These are phyloP conservation scores for Escarpia spicata DNA, from an alignment of 2,888 invertebrate genomes.

Conservation along the genomic window DNA sequence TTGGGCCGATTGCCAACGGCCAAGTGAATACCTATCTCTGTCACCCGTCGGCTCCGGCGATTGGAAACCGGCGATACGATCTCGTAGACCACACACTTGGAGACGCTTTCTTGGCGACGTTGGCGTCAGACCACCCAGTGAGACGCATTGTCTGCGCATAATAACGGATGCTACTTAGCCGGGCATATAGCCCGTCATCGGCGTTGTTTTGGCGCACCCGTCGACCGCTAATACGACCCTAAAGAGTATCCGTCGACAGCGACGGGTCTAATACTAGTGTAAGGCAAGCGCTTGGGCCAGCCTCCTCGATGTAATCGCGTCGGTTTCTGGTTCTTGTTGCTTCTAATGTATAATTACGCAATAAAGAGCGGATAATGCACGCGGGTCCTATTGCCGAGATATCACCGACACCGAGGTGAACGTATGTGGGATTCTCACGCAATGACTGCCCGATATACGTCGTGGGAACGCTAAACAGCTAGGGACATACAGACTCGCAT, in stretches of 20 bases:
- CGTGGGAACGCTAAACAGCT: not conserved
- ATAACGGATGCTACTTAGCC: constrained; percentile 9
- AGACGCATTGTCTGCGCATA: constrained; percentile 6
- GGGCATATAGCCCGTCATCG: not conserved
- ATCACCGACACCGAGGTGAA: not conserved
- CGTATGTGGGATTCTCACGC: constrained; percentile 6
- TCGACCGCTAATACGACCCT: not conserved
- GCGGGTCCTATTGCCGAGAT: not conserved
- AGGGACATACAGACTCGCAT: not conserved
- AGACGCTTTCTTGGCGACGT: not conserved
- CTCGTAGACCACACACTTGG: constrained; percentile 1
- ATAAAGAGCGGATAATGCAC: not conserved
- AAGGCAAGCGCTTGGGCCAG: constrained; percentile 16
- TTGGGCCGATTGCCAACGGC: not conserved
- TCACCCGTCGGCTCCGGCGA: not conserved
- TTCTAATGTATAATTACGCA: constrained; percentile 13
- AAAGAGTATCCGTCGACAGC: constrained; percentile 16
- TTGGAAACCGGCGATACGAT: not conserved
- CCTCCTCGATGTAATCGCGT: not conserved
- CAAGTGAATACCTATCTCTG: not conserved
- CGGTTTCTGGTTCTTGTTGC: not conserved
- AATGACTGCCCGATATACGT: not conserved
- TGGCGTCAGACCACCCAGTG: constrained; percentile 16
- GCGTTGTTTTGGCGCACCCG: not conserved
- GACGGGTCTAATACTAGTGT: not conserved